Base-by-base conservation (phyloP, 2,797 vertebrate species). In the Oreonectes daqikongensis region DNA sequence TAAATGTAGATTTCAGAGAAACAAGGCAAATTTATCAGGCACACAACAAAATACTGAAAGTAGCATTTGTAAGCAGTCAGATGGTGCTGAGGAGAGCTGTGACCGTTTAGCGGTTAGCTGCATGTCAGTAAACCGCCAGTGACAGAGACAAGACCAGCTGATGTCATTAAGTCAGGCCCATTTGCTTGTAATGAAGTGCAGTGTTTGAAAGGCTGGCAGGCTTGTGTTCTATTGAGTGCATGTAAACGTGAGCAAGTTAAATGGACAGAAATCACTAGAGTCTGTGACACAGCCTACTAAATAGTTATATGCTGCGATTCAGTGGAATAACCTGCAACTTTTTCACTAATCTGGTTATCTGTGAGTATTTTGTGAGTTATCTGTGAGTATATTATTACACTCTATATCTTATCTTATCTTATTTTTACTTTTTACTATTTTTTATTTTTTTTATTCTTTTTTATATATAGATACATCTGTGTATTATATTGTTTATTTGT, bases 121-220 rank as follows among this genome's bases (percentile, higher is more conserved):
- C 30, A 55, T 66, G 24, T 10, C 40, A 61, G 46, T 50, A 35
- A 81, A 81, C 76, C 30, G 57, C 28, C 46, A 59, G 60, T 77
- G 83, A 69, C 67, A 72, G 46, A 42, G 22, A 59, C 20, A 67
- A 20, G 57, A 20, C 42, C 17, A 28, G 64, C 64, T 53, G 66
- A 75, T 66, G 73, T 79, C 79, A 70, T 72, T 52, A 73, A 77
- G 66, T 55, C 64, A 75, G 48, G 77, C n/a, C 52, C 42, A 76
- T 84, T 82, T 71, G 68, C 75, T 68, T 64, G 18, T 79, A 82
- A 80, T 75, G 32, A 84, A 81, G 78, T 75, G 69, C 42, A 42
- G 60, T 18, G 22, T 42, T 72, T 77, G 55, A 77, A 74, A 74
- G 17, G 20, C 38, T 61, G 40, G 35, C 18, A 42, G 72, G 32